Conservation (phyloP, 2,888 invertebrate species). For the Sycophila texana region DNA sequence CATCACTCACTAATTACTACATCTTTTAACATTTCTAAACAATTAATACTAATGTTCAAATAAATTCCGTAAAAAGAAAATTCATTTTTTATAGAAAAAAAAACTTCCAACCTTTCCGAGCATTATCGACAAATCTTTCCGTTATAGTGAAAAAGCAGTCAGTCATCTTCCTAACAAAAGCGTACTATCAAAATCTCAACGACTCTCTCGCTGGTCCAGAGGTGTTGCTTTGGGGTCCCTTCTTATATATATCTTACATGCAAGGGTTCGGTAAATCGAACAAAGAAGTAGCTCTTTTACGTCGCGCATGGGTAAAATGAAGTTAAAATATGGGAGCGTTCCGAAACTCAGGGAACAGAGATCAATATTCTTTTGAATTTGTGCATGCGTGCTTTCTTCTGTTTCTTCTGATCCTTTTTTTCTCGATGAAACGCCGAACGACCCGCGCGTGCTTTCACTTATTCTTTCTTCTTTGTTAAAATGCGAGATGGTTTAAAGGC, state of each 20-base stretch:
- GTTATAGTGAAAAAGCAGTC: neutral
- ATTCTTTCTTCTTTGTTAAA: neutral
- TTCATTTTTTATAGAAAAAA: too few species aligned
- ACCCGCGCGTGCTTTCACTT: neutral
- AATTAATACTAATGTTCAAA: too few species aligned
- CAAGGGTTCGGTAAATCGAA: slow-evolving; percentile 40
- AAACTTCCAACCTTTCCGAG: too few species aligned
- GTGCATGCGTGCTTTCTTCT: neutral
- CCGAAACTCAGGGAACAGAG: neutral
- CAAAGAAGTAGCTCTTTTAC: slow-evolving; percentile 41
- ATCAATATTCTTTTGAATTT: slow-evolving; percentile 49
- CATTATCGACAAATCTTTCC: too few species aligned
- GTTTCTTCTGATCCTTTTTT: slow-evolving; percentile 25
- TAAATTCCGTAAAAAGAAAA: too few species aligned
- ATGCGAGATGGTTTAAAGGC: neutral
- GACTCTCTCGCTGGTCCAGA: neutral
- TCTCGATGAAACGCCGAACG: slow-evolving; percentile 11
- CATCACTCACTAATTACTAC: too few species aligned
- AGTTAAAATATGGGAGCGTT: slow-evolving; percentile 37
- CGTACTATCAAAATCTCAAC: neutral
- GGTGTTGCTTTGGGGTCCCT: too few species aligned
- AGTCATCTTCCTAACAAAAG: neutral
- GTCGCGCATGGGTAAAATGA: slow-evolving; percentile 38
- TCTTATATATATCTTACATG: too few species aligned
- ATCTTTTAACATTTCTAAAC: too few species aligned